Base-by-base conservation (phyloP, 2,797 vertebrate species). In the Austrolebias charrua region DNA sequence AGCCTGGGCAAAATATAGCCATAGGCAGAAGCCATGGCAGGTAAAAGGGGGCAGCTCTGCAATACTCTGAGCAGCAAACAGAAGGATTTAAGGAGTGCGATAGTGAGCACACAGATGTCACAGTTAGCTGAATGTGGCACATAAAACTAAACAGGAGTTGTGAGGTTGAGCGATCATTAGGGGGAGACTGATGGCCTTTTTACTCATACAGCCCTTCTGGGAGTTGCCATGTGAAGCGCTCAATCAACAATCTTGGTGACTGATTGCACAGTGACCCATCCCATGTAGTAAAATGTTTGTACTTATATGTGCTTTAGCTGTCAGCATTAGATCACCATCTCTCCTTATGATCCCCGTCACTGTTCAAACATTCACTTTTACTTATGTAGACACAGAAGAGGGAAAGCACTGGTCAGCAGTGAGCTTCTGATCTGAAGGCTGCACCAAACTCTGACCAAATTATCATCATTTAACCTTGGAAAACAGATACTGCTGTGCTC, bases 81-180 rank as follows among this genome's bases (percentile, higher is more conserved):
- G 85, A 80, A 84, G 79, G 85, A 90, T 92, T 91, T 88, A 88
- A 84, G 78, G 80, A 84, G 82, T 83, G 88, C 80, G 83, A 90
- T 83, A 71, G 77, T 35, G 2, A 77, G 73, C 73, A 57, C 82
- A 81, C 82, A 88, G 83, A 89, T 92, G 85, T 89, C 78, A 69
- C 82, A 79, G 80, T 90, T 87, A 86, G 87, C 69, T 63, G 67
- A 64, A 90, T 70, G 82, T 86, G 86, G 78, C 85, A 86, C 81
- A 85, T 87, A 81, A 81, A 88, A 80, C 72, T 75, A 80, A 86
- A 78, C 53, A 69, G 74, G 65, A 73, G 42, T 80, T 75, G 78
- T 79, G 72, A 78, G 74, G 78, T 81, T 67, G 72, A 63, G 60
- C 55, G 72, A 78, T 83, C 84, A 81, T 91, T 91, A 89, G 71